Conservation (phyloP, 2,888 invertebrate genomes). For the Micoletzkya japonica region DNA sequence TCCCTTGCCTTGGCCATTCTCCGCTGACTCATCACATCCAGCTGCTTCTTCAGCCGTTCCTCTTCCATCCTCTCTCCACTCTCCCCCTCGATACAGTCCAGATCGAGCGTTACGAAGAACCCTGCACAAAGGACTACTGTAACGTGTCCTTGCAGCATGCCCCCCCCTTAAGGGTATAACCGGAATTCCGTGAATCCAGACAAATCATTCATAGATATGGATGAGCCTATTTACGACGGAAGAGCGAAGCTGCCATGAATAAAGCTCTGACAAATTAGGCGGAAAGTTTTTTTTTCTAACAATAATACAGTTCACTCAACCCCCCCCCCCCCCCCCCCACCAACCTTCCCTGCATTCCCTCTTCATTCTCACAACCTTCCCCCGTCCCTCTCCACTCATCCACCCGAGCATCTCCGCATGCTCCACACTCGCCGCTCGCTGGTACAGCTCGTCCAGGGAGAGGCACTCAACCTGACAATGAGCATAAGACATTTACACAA, state of each 20-base stretch:
- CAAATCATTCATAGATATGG: conserved; percentile 1
- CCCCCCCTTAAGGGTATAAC: no score
- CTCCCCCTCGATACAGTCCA: conserved; percentile 9
- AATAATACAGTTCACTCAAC: no score
- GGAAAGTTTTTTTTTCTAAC: background rate
- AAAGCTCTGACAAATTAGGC: background rate
- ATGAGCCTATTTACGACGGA: conserved; percentile 1
- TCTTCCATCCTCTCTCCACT: conserved; percentile 14
- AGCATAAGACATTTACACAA: background rate
- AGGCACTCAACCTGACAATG: conserved; percentile 24
- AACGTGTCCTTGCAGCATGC: no score
- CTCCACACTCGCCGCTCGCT: conserved; percentile 31
- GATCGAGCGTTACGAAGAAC: conserved; percentile 6
- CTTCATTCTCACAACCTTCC: background rate
- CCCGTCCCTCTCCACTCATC: conserved; percentile 13
- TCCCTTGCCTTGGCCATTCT: conserved; percentile 1
- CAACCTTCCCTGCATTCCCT: conserved; percentile 7
- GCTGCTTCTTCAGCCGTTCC: conserved; percentile 14
- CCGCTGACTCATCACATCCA: conserved; percentile 11
- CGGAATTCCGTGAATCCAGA: no score
- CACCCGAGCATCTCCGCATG: conserved; percentile 35
- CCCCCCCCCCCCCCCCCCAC: background rate
- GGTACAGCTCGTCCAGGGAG: conserved; percentile 31
- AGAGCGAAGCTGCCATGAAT: background rate
- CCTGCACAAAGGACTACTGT: conserved; percentile 1